Evolutionary conservation across 2,888 invertebrate species (phyloP), one percentile per base, ranked within the genome.

Genomic region (Quadriops clusia): DNA sequence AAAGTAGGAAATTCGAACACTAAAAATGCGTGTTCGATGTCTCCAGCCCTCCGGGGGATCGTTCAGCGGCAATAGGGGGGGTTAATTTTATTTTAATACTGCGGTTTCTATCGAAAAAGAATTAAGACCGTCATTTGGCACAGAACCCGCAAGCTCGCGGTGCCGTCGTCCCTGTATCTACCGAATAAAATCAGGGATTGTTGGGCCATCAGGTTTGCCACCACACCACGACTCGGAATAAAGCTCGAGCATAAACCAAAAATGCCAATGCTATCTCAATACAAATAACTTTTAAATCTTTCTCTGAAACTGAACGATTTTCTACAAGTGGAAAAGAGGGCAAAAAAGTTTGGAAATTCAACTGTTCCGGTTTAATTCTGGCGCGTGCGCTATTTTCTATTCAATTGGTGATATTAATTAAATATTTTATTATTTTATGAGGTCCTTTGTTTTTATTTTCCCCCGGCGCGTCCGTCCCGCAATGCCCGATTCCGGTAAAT

Each of bases 371-470:
- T n/a, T n/a, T n/a, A n/a, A n/a, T n/a, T n/a, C n/a, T n/a, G n/a
- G n/a, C n/a, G n/a, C n/a, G n/a, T n/a, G n/a, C n/a, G n/a, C n/a
- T 36, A 36, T 36, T 36, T 36, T 45, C 43, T 46, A 45, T 46
- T 43, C 45, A 45, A 46, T 45, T 43, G 42, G 41, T 31, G 34
- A 37, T 42, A 42, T 43, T 45, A 46, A 46, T 45, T 46, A 46
- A 46, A 44, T 46, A 43, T 45, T 45, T 44, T 45, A 41, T 43
- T 32, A 16, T 24, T 36, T 37, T 41, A 32, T 35, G 37, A 36
- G 33, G 33, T 34, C 40, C 37, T 38, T 39, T 40, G 32, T 35
- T 26, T 17, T 18, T 25, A 17, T n/a, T 17, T 11, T 13, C 11
- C 5, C 8, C 14, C 10, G 5, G 8, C 14, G 12, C 11, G 8